A percentile compares a stretch with the other conserved stretches of the same genome.
Evolutionary conservation across 2,113 vertebrate species (phyloP).

Genomic region (Carassius auratus): DNA sequence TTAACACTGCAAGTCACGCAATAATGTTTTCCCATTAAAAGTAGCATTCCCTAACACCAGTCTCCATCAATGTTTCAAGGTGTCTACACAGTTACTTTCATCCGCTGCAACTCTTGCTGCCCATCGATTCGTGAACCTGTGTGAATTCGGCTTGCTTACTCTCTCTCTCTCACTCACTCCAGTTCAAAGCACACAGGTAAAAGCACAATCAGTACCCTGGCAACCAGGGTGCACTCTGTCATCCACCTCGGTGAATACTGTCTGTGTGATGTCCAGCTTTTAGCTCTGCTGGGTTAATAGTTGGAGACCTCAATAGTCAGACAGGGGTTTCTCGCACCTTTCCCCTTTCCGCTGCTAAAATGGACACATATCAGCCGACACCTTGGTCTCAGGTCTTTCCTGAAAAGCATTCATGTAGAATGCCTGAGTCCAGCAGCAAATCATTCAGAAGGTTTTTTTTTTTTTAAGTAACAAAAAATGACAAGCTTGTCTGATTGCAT

Average conservation of each 20-base stretch:
- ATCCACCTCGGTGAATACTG: slow-evolving; percentile 26
- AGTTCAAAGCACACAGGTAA: slow-evolving; percentile 38
- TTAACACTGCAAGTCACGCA: background rate
- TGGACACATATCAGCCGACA: slow-evolving; percentile 30
- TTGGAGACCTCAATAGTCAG: slow-evolving; percentile 34
- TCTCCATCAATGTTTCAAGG: background rate
- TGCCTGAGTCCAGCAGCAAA: background rate
- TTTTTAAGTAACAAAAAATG: background rate
- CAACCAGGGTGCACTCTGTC: slow-evolving; percentile 35
- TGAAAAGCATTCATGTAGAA: slow-evolving; percentile 35
- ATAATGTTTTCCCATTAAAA: background rate
- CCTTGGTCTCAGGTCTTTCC: background rate
- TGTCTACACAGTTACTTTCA: slow-evolving; percentile 15
- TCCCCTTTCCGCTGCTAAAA: slow-evolving; percentile 2
- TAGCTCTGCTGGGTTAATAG: slow-evolving; percentile 39
- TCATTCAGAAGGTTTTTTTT: background rate
- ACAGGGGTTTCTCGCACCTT: slow-evolving; percentile 25
- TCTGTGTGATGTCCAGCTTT: slow-evolving; percentile 44
- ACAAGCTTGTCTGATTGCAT: slow-evolving; percentile 24
- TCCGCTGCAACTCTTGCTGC: background rate
- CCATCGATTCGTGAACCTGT: slow-evolving; percentile 11
- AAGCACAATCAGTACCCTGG: slow-evolving; percentile 40
- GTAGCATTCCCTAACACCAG: background rate
- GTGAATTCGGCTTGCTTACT: slow-evolving; percentile 7
- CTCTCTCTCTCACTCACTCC: background rate